Evolutionary conservation across 2,888 invertebrate genomes (phyloP).

Genomic region (Trissoscelio sp.): DNA sequence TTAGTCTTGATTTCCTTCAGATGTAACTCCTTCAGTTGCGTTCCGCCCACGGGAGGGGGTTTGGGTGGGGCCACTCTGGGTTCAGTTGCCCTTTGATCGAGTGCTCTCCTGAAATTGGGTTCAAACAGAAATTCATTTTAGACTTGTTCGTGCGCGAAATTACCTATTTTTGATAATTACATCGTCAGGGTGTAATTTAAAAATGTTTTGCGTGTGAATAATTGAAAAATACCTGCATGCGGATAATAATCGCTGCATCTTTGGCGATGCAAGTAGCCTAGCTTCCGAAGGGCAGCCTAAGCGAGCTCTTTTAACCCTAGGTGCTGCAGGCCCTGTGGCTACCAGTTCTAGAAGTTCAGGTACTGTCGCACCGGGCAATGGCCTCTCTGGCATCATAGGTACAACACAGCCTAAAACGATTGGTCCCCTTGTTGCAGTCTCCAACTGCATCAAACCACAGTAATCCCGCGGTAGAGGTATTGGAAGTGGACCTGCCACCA

Average conservation of each 20-base stretch:
- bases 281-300: constrained; percentile 82
- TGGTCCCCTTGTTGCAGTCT: constrained; percentile 79
- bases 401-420: constrained; percentile 84
- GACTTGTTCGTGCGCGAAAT: constrained; percentile 39
- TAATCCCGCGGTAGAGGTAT: constrained; percentile 82
- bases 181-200: constrained; percentile 33
- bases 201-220: constrained; percentile 52
- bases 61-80: constrained; percentile 81
- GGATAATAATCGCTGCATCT: constrained; percentile 83
- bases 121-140: neutral
- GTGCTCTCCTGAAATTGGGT: constrained; percentile 77
- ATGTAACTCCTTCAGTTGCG: constrained; percentile 78
- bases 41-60: constrained; percentile 71
- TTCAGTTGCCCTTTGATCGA: constrained; percentile 81
- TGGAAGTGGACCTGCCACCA: constrained; percentile 83
- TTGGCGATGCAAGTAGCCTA: constrained; percentile 82
- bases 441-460: constrained; percentile 83
- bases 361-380: constrained; percentile 78
- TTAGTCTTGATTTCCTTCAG: constrained; percentile 80
- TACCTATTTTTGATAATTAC: constrained; percentile 33
- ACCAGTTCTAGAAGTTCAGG: constrained; percentile 80
- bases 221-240: constrained; percentile 81
- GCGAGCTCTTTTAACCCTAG: constrained; percentile 80
- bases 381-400: constrained; percentile 80
- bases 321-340: constrained; percentile 81